A percentile compares a stretch with the other conserved stretches of the same genome.
Conservation (phyloP, 92 coral and sea anemone genomes). For the Zoanthus solanderi region DNA sequence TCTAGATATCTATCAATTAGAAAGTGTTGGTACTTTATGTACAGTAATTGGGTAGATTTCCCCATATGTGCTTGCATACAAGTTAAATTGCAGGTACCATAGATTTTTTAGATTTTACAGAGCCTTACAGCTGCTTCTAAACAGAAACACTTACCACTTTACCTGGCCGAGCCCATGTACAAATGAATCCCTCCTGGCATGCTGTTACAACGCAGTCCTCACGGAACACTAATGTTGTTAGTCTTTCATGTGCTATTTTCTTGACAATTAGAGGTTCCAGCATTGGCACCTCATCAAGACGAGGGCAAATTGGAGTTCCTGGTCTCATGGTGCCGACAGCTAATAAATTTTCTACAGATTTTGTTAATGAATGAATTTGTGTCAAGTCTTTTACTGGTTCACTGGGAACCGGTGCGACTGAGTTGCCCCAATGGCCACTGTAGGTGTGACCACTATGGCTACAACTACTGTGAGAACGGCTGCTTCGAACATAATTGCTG, state of each 20-base stretch:
- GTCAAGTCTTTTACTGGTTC: conserved; percentile 87
- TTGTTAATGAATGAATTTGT: conserved; percentile 87
- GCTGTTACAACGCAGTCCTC: conserved; percentile 98
- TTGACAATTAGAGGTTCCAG: conserved; percentile 97
- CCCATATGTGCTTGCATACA: no score
- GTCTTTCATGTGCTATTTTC: conserved; percentile 95
- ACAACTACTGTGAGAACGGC: conserved; percentile 54
- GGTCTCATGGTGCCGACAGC: conserved; percentile 79
- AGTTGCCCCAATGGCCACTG: conserved; percentile 61
- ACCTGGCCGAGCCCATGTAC: conserved; percentile 99
- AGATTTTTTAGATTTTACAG: no score
- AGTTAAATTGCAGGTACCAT: no score
- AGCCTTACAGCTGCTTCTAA: no score
- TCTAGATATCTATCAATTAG: no score
- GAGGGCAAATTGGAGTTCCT: conserved; percentile 93
- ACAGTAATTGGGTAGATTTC: no score
- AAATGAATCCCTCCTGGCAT: conserved; percentile 96
- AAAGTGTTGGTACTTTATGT: no score
- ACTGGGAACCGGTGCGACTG: conserved; percentile 70
- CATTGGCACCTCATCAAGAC: conserved; percentile 88
- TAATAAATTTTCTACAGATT: conserved; percentile 90
- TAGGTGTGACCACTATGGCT: conserved; percentile 65
- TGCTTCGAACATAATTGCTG: conserved; percentile 31
- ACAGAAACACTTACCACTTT: conserved; percentile 90
- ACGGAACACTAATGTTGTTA: conserved; percentile 86